phyloP scores from a whole-genome alignment of 2,888 invertebrate genomes.

The Machimus atricapillus region DNA sequence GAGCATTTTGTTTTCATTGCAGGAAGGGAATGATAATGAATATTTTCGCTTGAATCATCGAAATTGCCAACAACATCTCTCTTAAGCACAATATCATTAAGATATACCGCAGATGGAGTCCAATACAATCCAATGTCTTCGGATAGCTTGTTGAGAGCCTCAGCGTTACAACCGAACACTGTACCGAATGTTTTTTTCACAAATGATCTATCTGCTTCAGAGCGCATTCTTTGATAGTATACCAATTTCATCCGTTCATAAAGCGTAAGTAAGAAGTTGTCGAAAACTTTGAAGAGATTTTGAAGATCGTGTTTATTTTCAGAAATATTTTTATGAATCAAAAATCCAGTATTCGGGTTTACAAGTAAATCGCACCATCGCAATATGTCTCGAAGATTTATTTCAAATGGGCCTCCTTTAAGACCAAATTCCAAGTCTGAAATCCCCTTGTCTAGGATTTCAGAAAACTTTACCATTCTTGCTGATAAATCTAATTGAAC shows the following conservation, averaged over 20 bases:
- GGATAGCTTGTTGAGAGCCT: slow-evolving; percentile 59
- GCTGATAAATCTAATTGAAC: slow-evolving; percentile 65
- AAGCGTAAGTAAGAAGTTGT: slow-evolving; percentile 54
- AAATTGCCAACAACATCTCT: slow-evolving; percentile 57
- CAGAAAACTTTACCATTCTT: slow-evolving; percentile 82
- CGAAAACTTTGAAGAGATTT: slow-evolving; percentile 49
- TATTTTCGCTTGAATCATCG: slow-evolving; percentile 56
- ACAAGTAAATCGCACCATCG: slow-evolving; percentile 88
- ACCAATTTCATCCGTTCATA: slow-evolving; percentile 72
- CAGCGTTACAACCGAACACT: slow-evolving; percentile 63
- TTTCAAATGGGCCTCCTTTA: slow-evolving; percentile 93
- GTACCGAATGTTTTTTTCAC: slow-evolving; percentile 67
- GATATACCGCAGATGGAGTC: slow-evolving; percentile 66
- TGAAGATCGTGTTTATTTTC: slow-evolving; percentile 22
- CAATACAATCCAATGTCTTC: slow-evolving; percentile 68
- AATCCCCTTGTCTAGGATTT: slow-evolving; percentile 70
- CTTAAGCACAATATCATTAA: slow-evolving; percentile 70
- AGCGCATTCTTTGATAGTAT: slow-evolving; percentile 88
- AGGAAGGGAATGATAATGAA: slow-evolving; percentile 53
- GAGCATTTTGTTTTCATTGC: slow-evolving; percentile 54
- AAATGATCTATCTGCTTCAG: slow-evolving; percentile 75
- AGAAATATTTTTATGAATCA: slow-evolving; percentile 52
- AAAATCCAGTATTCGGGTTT: slow-evolving; percentile 56
- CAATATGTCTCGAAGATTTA: slow-evolving; percentile 93
- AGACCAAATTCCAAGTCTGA: slow-evolving; percentile 76